Evolutionary conservation across 2,888 invertebrate species (phyloP), one percentile per base, ranked within the genome.

Genomic region (Tinea semifulvella): DNA sequence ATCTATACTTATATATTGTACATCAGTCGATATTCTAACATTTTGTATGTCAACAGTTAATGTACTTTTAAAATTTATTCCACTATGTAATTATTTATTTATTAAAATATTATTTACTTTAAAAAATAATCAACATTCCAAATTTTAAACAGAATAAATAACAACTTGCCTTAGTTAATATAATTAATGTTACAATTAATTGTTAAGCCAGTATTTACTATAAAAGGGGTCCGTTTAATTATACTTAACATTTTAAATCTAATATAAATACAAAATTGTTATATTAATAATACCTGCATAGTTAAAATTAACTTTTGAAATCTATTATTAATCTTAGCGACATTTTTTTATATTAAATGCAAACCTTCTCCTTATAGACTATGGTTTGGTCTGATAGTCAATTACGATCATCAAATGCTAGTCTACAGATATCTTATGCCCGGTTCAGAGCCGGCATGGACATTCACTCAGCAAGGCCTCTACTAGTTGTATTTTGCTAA

Each of bases 361-460:
- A 31, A 31, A 8, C 13, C 22, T 5, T 8, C 22, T n/a, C n/a
- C n/a, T n/a, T n/a, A n/a, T 72, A 73, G 68, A 62, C 76, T 79
- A 79, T 64, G 73, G 75, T 65, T 56, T 67, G 65, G 65, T 72
- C 55, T 57, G 82, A 82, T 82, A 82, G 82, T 82, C 82, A 82
- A 82, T 82, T 82, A 82, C 82, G 82, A 82, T 82, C 63, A 69
- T 80, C 79, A 80, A 68, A 71, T 75, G 70, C 72, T 71, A 75
- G 70, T 73, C 76, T 77, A 79, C 79, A 77, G 31, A 31, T 31
- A 31, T 31, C 31, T 31, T 31, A 31, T 31, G 31, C 14, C 31
- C n/a, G n/a, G n/a, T n/a, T n/a, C n/a, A n/a, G n/a, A n/a, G n/a
- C 25, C 36, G 16, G 36, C 18, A 7, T 7, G 36, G 5, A 13